phyloP scores from a whole-genome alignment of 2,113 vertebrate genomes.

The Rhea americana region DNA sequence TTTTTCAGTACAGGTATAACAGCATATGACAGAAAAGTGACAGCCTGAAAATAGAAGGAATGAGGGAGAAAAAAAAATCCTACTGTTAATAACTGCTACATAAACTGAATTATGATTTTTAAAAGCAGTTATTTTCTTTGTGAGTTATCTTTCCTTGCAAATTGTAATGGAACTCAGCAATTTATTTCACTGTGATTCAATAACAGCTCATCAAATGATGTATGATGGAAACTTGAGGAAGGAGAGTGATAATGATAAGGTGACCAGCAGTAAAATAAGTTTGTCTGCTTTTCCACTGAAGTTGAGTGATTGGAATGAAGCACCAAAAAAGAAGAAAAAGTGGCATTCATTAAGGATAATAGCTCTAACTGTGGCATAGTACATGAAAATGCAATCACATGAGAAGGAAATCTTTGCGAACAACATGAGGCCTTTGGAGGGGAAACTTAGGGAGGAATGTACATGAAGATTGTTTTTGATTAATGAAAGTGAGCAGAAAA shows the following conservation, averaged over 20 bases:
- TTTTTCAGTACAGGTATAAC: background rate
- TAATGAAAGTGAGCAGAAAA: background rate
- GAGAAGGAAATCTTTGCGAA: background rate
- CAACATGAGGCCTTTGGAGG: background rate
- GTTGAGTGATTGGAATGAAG: background rate
- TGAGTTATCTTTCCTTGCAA: background rate
- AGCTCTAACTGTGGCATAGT: background rate
- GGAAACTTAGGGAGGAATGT: background rate
- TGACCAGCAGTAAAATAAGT: background rate
- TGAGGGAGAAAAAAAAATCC: background rate
- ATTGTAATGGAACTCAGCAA: background rate
- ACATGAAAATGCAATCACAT: background rate
- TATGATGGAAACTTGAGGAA: background rate
- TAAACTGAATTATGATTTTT: conserved; percentile 10
- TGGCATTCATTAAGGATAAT: background rate
- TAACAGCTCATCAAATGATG: background rate
- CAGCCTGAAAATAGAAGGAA: background rate
- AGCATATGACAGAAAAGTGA: background rate
- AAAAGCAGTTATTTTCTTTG: conserved; percentile 1
- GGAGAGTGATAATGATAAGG: background rate
- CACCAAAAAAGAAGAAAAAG: background rate
- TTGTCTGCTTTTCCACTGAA: background rate
- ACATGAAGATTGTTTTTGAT: background rate
- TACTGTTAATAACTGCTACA: background rate
- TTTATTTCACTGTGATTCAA: background rate